Percentiles rank a stretch among this genome's conserved stretches.
Evolutionary conservation across 2,888 invertebrate species (phyloP).

Genomic region (Chymomyza amoena): DNA sequence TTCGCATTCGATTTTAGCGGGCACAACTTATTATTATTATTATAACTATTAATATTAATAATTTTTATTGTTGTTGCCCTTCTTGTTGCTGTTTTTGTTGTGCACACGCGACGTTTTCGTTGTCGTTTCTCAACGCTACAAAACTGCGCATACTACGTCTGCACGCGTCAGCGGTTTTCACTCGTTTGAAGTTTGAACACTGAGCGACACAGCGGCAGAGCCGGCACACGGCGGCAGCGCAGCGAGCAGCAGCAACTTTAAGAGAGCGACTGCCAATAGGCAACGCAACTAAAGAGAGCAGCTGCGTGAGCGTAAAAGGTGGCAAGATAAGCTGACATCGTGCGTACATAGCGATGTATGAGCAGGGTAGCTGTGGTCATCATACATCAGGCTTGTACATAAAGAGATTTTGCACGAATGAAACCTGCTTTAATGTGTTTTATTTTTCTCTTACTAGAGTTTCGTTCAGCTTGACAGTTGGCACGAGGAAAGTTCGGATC

Average conservation of each 20-base stretch:
- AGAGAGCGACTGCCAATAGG: not conserved
- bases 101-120: slow-evolving; percentile 47
- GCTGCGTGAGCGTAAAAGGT: too few relatives aligned
- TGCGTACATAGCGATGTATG: not conserved
- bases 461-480: too few relatives aligned
- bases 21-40: not conserved
- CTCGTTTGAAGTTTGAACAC: slow-evolving; percentile 56
- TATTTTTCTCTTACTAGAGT: too few relatives aligned
- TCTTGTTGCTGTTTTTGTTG: slow-evolving; percentile 1
- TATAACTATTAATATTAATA: too few relatives aligned
- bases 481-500: too few relatives aligned
- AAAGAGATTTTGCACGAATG: too few relatives aligned
- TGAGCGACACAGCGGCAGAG: not conserved
- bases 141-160: slow-evolving; percentile 58
- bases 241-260: slow-evolving; percentile 18
- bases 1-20: not conserved
- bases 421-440: too few relatives aligned
- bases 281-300: not conserved
- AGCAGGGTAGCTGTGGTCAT: not conserved
- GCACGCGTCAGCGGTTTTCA: slow-evolving; percentile 66
- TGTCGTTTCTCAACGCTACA: slow-evolving; percentile 31
- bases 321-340: not conserved
- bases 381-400: too few relatives aligned
- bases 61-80: not conserved
- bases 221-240: slow-evolving; percentile 13